Percentiles rank a stretch among this genome's conserved stretches.
Evolutionary conservation across 2,888 invertebrate genomes (phyloP).

Genomic region (Zygothrica quintamaculata): DNA sequence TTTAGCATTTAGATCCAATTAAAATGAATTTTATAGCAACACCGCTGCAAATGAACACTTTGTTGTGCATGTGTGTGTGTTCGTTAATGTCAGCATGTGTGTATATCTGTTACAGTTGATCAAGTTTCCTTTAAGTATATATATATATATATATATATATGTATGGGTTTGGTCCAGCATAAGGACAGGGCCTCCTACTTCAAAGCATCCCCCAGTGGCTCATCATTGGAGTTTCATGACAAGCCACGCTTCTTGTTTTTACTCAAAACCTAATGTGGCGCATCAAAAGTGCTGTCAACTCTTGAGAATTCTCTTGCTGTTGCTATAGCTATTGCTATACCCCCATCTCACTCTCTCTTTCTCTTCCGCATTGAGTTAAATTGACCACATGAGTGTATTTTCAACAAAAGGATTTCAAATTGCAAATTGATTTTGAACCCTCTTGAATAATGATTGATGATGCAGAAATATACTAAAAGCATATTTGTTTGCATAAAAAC

Average conservation of each 20-base stretch:
- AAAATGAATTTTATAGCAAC: constrained; percentile 69
- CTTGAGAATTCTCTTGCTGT: constrained; percentile 49
- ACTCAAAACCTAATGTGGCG: constrained; percentile 54
- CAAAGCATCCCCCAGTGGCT: constrained; percentile 33
- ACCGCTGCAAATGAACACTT: constrained; percentile 12
- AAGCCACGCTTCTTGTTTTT: constrained; percentile 64
- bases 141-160: constrained; percentile 4
- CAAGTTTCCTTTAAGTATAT: constrained; percentile 17
- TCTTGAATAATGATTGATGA: constrained; percentile 37
- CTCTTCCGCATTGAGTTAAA: constrained; percentile 35
- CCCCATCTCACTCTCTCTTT: not conserved
- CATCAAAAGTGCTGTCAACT: constrained; percentile 53
- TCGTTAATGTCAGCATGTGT: constrained; percentile 9
- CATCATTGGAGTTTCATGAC: constrained; percentile 49
- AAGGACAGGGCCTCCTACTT: no score
- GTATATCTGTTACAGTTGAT: not conserved
- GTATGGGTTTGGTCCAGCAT: no score
- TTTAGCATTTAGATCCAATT: constrained; percentile 72
- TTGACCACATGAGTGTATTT: constrained; percentile 41
- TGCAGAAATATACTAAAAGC: not conserved
- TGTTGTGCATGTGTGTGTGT: no score
- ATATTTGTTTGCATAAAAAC: not conserved
- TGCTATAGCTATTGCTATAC: no score
- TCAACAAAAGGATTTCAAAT: constrained; percentile 29
- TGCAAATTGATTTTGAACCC: constrained; percentile 23